Percentiles rank a stretch among this genome's conserved stretches.
Evolutionary conservation across 2,797 vertebrate species (phyloP).

Genomic region (Mormyrops boulengeri): DNA sequence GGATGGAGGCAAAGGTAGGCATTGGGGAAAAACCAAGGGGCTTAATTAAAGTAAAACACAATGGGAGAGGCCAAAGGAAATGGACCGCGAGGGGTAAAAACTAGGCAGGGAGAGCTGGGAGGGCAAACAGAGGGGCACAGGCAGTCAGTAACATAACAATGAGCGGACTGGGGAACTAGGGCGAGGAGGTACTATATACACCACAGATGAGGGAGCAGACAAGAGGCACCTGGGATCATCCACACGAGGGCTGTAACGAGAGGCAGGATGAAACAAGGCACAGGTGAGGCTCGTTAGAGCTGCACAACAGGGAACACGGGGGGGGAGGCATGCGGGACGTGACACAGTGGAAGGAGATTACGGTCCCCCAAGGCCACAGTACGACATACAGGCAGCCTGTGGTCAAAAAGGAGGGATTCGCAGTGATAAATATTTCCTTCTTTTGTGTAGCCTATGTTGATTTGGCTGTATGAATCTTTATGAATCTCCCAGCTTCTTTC

Average conservation of each 20-base stretch:
- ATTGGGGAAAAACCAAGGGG: background rate
- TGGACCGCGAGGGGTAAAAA: background rate
- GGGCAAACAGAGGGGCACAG: background rate
- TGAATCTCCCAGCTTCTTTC: slow-evolving; percentile 9
- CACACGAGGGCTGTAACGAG: background rate
- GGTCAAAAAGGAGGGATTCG: background rate
- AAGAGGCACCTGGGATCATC: background rate
- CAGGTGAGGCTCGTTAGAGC: background rate
- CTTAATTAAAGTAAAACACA: background rate
- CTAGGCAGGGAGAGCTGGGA: background rate
- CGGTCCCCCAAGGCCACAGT: background rate
- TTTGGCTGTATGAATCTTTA: background rate
- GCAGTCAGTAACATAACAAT: background rate
- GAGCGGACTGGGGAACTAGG: background rate
- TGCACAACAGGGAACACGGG: background rate
- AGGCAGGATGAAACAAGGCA: background rate
- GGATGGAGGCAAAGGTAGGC: background rate
- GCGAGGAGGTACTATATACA: background rate
- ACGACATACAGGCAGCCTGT: background rate
- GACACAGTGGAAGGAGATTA: background rate
- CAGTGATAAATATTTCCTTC: background rate
- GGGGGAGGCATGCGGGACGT: background rate
- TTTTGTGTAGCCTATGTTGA: background rate
- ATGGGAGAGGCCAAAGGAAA: background rate
- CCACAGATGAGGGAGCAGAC: background rate